Evolutionary conservation across 2,888 invertebrate species (phyloP), one percentile per base, ranked within the genome.

Genomic region (Ennomos fuscantarius): DNA sequence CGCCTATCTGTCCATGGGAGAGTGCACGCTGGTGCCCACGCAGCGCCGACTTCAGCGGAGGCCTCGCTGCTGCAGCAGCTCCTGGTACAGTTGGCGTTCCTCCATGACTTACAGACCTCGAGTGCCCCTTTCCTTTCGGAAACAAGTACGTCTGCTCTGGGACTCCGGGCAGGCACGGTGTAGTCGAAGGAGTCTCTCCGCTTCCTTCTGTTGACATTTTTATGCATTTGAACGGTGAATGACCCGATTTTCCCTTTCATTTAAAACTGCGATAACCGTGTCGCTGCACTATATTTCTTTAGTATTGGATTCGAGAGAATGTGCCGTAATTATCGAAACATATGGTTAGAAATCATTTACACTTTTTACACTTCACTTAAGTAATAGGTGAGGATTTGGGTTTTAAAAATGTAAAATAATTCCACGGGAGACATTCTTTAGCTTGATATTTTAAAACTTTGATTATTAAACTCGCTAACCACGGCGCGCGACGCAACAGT

Each of bases 1-100:
- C 96, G 55, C 95, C 94, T 63, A 97, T 97, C 86, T 97, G 97
- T 0, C 97, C 97, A 75, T 97, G 97, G 8, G 97, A 97, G 73
- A 97, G 95, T 48, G 97, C 97, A 58, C 97, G 94, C 80, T 96
- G 96, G 79, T 97, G 97, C 1, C 97, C 94, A 57, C 95, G 94
- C 79, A 94, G 84, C 33, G 94, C 93, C 1, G 95, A 95, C 81
- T 96, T 97, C 74, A 97, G 93, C 11, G 96, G 95, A 15, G 96
- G 96, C 35, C 96, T 93, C 6, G 94, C 93, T 47, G 84, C 81
- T 12, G 84, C 74, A 3, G 86, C 81, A 55, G 87, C 91, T 51
- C 87, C 93, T 9, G 82, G 81, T 73, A 86, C 85, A 82, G 81
- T 93, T 63, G 87, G 89, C 57, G 91, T 92, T 59, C 97, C 97